Base-by-base conservation (phyloP, 2,888 invertebrate genomes). In the Xylophagus ater region DNA sequence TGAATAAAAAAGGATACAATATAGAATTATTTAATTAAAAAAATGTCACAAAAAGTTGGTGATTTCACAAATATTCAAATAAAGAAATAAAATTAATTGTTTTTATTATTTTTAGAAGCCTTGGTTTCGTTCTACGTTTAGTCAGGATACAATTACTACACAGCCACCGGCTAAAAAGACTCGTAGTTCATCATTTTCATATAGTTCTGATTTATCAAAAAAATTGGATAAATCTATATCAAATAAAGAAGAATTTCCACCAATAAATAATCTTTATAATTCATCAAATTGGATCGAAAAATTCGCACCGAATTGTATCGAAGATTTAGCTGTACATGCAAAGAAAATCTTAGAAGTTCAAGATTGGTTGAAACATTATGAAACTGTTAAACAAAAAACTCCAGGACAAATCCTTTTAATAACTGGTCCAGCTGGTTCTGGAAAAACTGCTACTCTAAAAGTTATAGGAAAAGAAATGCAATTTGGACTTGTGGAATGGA, bases 361-460 rank as follows among this genome's bases (percentile, higher is more conserved):
- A 50, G 66, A 69, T 18, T 86, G 85, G 85, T 50, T 86, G 3
- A 44, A 42, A 6, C 53, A 57, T 40, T 58, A 56, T 34, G 49
- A 53, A 4, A 40, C 42, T 1, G 40, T 52, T 36, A 48, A 46
- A 2, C 49, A 33, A 3, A 56, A 55, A 25, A 53, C 51, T 20
- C 60, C 65, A 1, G 61, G 67, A 46, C 66, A 70, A 36, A 73
- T 84, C 47, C 64, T 89, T 25, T 58, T 90, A 4, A 50, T 92
- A 15, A 79, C 79, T 6, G 92, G 92, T 0, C 85, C 90, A 15
- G 74, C 88, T 1, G 92, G 92, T 1, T 74, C 77, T 55, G 89
- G 88, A 0, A 92, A 92, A 66, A 84, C 88, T 2, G 72, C 77
- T 1, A 76, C 85, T 1, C 50, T 89, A 2, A 71, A 68, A 41